These are phyloP conservation scores for Halictus rubicundus DNA, from an alignment of 1,140 invertebrate species.

Conservation along the genomic window DNA sequence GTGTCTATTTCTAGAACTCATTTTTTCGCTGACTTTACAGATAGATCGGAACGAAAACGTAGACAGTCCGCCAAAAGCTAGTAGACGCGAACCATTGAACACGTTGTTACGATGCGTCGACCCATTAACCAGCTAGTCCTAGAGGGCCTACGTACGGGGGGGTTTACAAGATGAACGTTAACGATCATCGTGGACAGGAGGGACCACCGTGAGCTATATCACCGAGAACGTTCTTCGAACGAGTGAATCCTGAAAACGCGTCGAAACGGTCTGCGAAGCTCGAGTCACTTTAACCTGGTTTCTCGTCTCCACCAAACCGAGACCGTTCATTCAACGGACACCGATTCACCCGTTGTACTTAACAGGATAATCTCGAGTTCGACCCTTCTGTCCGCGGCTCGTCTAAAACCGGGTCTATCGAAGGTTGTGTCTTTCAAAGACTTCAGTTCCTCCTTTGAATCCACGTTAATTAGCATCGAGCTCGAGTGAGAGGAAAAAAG, in stretches of 20 bases:
- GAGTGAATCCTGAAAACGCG: neutral
- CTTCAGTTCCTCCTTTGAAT: too few relatives aligned
- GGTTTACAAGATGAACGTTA: neutral
- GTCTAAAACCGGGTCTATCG: too few relatives aligned
- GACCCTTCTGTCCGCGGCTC: too few relatives aligned
- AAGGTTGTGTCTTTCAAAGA: too few relatives aligned
- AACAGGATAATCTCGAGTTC: too few relatives aligned
- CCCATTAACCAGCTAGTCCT: neutral
- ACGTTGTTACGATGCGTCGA: slow-evolving; percentile 2
- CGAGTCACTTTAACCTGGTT: too few relatives aligned
- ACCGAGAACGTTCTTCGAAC: neutral
- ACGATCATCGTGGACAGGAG: neutral
- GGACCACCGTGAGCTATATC: neutral
- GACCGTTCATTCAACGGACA: too few relatives aligned
- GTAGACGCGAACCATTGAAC: slow-evolving; percentile 19
- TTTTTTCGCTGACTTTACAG: slow-evolving; percentile 52
- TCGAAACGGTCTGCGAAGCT: too few relatives aligned
- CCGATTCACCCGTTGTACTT: too few relatives aligned
- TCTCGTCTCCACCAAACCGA: too few relatives aligned
- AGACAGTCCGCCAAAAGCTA: slow-evolving; percentile 33
- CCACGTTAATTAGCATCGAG: too few relatives aligned
- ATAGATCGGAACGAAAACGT: slow-evolving; percentile 12
- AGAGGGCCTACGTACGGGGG: neutral
- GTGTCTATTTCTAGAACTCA: slow-evolving; percentile 56
- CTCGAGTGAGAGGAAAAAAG: too few relatives aligned